Base-by-base conservation (phyloP, 2,797 vertebrate species). In the Artibeus jamaicensis region DNA sequence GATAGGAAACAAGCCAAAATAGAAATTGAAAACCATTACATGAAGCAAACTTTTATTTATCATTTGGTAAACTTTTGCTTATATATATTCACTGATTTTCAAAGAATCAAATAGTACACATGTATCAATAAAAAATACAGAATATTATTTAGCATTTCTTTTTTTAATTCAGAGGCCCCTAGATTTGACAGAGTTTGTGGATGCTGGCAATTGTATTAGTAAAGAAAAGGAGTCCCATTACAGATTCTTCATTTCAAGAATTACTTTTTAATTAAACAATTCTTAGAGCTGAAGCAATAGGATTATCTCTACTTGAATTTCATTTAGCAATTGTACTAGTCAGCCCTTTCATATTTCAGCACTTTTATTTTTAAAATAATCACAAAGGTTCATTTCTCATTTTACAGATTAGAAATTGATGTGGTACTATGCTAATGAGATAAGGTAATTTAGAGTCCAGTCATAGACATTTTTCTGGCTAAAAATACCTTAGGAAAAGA, bases 281-380 rank as follows among this genome's bases (percentile, higher is more conserved):
- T 92, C 9, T 87, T 93, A 70, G 6, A 78, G 9, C 48, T 82
- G 55, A 93, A 81, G 32, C 42, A 29, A 22, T 34, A 71, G 26
- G 32, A 86, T 71, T 29, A 32, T n/a, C 50, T 79, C 26, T 32
- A 32, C 46, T 59, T 78, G 48, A 70, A 82, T 70, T 92, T 71
- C 67, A 48, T 24, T 85, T 83, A 89, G 3, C 59, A 67, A 26
- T 59, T 76, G 21, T 39, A 76, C 57, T 22, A 2, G 11, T 82
- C 29, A 50, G 32, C 3, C 24, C 9, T 67, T 79, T 50, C 34
- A 32, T 70, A 84, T 91, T 68, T 57, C 67, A 85, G 34, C 48
- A 73, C 18, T 91, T 96, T 42, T n/a, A 53, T 68, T 91, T 91
- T 76, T 50, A 42, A 96, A 96, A 62, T 32, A 84, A 44, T 53